Conservation (phyloP, 2,797 vertebrate genomes). For the Fratercula arctica region DNA sequence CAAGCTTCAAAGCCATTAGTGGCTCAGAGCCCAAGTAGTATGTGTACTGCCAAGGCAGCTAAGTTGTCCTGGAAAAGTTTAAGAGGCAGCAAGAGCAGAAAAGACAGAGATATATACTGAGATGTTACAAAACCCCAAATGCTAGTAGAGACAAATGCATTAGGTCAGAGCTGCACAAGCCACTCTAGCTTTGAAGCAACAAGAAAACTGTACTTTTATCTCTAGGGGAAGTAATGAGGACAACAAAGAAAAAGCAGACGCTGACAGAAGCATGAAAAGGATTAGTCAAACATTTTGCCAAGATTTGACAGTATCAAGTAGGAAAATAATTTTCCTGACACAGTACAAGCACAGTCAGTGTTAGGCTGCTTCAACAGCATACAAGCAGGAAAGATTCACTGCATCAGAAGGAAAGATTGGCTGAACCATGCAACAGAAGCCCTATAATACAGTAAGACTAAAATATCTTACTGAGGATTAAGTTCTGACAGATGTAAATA, state of each 20-base stretch:
- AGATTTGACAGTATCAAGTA: not conserved
- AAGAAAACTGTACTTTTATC: not conserved
- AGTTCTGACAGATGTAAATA: not conserved
- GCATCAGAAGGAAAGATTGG: not conserved
- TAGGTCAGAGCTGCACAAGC: not conserved
- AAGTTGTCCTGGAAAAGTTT: conserved; percentile 25
- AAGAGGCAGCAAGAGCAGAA: not conserved
- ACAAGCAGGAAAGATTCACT: not conserved
- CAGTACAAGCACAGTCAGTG: not conserved
- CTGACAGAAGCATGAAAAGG: not conserved
- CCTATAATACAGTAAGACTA: not conserved
- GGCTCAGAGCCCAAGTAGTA: conserved; percentile 34
- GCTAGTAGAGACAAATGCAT: not conserved
- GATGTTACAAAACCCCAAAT: not conserved
- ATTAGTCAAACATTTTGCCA: not conserved
- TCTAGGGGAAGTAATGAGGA: not conserved
- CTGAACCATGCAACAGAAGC: not conserved
- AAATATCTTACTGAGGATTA: not conserved
- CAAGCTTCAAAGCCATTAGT: conserved; percentile 47
- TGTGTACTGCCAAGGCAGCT: conserved; percentile 14
- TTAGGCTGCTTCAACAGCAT: not conserved
- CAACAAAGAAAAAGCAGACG: not conserved
- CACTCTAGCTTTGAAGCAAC: not conserved
- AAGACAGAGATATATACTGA: not conserved
- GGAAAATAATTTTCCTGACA: not conserved